Evolutionary conservation across 2,888 invertebrate genomes (phyloP).

Genomic region (Agrochola macilenta): DNA sequence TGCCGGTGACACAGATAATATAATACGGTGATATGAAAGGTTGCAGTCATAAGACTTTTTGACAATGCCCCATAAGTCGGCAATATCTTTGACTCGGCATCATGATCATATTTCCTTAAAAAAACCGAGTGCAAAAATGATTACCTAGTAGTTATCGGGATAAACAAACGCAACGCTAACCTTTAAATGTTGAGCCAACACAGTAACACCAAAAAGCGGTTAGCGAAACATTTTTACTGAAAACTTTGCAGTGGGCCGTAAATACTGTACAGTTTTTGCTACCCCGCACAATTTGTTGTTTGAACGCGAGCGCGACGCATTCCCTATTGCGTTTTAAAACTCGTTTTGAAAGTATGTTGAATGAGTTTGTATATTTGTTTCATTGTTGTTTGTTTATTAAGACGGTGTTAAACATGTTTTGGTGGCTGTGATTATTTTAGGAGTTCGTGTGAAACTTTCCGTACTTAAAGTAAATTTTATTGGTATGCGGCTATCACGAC

Average conservation of each 20-base stretch:
- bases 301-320: constrained; percentile 29
- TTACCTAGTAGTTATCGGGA: not conserved
- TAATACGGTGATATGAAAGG: not conserved
- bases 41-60: not conserved
- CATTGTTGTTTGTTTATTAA: constrained; percentile 15
- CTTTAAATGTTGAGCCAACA: constrained; percentile 13
- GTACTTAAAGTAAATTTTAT: not conserved
- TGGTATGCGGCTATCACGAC: not conserved
- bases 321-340: constrained; percentile 43
- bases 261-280: constrained; percentile 21
- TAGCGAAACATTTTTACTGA: constrained; percentile 24
- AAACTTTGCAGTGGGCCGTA: constrained; percentile 27
- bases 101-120: not conserved
- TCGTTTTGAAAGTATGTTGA: constrained; percentile 20
- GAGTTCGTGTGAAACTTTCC: not conserved
- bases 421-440: not conserved
- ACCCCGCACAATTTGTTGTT: constrained; percentile 36
- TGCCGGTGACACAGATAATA: too few species aligned
- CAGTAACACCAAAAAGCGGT: constrained; percentile 5
- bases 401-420: not conserved
- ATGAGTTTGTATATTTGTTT: constrained; percentile 24
- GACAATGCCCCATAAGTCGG: not conserved
- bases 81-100: too few species aligned
- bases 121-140: not conserved
- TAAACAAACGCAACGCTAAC: constrained; percentile 21